A percentile compares a stretch with the other conserved stretches of the same genome.
Evolutionary conservation across 2,797 vertebrate genomes (phyloP).

Genomic region (Cirrhinus molitorella): DNA sequence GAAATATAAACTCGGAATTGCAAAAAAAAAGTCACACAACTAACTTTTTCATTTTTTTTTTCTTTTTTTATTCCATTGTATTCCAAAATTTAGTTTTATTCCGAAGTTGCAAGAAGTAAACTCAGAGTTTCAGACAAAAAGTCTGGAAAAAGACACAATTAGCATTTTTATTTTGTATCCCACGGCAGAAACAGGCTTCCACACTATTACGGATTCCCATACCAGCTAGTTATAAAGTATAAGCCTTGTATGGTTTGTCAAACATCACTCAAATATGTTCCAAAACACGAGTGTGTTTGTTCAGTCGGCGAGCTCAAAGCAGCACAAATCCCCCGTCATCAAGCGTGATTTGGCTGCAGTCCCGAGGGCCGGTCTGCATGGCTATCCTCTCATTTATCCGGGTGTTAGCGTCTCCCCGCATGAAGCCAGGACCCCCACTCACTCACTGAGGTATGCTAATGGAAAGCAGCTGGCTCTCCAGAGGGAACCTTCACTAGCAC

Average conservation of each 20-base stretch:
- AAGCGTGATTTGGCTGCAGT: conserved; percentile 63
- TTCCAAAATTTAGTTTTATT: background rate
- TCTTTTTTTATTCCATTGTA: background rate
- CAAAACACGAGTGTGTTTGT: conserved; percentile 54
- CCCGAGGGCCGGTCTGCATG: conserved; percentile 61
- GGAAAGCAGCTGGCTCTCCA: conserved; percentile 78
- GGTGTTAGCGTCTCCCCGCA: conserved; percentile 71
- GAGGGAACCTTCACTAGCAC: conserved; percentile 48
- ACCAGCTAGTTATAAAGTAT: conserved; percentile 11
- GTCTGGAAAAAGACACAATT: background rate
- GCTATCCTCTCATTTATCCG: conserved; percentile 73
- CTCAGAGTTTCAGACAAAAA: background rate
- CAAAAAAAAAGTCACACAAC: background rate
- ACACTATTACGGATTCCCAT: background rate
- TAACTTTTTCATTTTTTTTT: background rate
- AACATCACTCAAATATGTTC: conserved; percentile 19
- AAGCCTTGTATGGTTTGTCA: conserved; percentile 19
- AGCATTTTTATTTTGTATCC: background rate
- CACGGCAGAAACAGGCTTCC: background rate
- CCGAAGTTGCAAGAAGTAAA: background rate
- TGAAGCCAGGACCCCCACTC: conserved; percentile 68
- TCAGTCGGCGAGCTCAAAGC: conserved; percentile 40
- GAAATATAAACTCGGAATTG: background rate
- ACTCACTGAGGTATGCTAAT: conserved; percentile 78
- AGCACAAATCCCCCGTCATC: conserved; percentile 67